These are phyloP conservation scores for Cryptus viduatorius DNA, from an alignment of 2,888 invertebrate genomes.

Conservation along the genomic window DNA sequence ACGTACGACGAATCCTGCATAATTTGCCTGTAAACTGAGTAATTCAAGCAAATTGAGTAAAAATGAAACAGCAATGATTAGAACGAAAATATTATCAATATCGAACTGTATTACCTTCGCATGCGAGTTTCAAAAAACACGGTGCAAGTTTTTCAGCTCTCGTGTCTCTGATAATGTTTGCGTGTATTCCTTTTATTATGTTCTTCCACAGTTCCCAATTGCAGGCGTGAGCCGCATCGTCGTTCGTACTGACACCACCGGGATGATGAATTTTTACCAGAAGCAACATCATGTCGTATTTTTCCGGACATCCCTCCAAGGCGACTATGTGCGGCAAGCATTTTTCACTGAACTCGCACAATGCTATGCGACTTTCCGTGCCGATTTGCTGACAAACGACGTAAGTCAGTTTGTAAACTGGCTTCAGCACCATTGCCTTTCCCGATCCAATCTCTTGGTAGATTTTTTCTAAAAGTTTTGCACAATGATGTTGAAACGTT, in stretches of 20 bases:
- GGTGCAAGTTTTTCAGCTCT: constrained; percentile 71
- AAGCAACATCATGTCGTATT: constrained; percentile 86
- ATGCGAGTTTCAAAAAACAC: constrained; percentile 75
- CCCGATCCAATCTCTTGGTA: constrained; percentile 66
- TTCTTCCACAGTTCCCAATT: constrained; percentile 85
- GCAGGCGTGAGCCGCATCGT: constrained; percentile 82
- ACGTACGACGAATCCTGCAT: constrained; percentile 68
- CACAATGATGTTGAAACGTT: not conserved
- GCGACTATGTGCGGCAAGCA: constrained; percentile 85
- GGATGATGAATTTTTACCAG: constrained; percentile 87
- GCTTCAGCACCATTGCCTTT: constrained; percentile 68
- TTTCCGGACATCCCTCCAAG: constrained; percentile 79
- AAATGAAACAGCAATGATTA: not conserved
- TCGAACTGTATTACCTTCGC: constrained; percentile 77
- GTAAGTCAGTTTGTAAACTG: constrained; percentile 75
- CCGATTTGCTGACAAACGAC: constrained; percentile 84
- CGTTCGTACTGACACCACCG: constrained; percentile 81
- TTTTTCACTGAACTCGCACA: constrained; percentile 87
- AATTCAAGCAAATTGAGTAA: constrained; percentile 14
- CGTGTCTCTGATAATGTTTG: constrained; percentile 80
- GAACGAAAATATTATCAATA: not conserved
- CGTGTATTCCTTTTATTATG: constrained; percentile 83
- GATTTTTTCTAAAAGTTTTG: constrained; percentile 69
- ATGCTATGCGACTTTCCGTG: constrained; percentile 85
- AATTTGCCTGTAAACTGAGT: constrained; percentile 83